A percentile compares a stretch with the other conserved stretches of the same genome.
Conservation (phyloP, 2,797 vertebrate genomes). For the Neosilurus mollespiculum region DNA sequence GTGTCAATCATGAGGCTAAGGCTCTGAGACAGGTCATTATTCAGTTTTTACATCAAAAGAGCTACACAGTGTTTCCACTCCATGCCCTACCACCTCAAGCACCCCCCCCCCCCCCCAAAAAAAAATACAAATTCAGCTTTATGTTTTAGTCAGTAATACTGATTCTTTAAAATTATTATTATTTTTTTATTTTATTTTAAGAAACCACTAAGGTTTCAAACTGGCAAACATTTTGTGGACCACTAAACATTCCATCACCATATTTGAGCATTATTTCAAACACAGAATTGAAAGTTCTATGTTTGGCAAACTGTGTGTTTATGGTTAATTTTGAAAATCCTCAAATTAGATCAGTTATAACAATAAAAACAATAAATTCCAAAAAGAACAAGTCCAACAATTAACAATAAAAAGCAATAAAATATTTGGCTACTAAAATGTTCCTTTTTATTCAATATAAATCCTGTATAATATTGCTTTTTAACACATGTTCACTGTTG, state of each 20-base stretch:
- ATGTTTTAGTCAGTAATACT: neutral
- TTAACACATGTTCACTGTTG: constrained; percentile 22
- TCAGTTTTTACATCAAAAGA: constrained; percentile 50
- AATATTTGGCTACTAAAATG: neutral
- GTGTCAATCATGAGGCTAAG: constrained; percentile 47
- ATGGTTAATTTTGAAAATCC: neutral
- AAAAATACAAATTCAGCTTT: neutral
- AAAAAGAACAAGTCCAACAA: too few relatives aligned
- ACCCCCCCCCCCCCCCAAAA: constrained; percentile 18
- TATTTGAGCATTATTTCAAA: neutral
- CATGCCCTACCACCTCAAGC: constrained; percentile 24
- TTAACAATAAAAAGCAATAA: neutral
- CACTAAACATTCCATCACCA: neutral
- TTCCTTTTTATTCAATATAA: neutral
- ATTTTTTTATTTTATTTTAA: too few relatives aligned
- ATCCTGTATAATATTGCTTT: constrained; percentile 13
- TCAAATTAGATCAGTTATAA: neutral
- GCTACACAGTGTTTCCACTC: constrained; percentile 2
- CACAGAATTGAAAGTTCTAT: neutral
- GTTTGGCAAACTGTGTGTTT: neutral
- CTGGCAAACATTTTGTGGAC: neutral
- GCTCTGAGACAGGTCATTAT: constrained; percentile 45
- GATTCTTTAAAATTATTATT: neutral
- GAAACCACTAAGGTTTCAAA: constrained; percentile 6
- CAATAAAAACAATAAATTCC: neutral